A percentile compares a stretch with the other conserved stretches of the same genome.
Evolutionary conservation across 2,113 vertebrate species (phyloP).

Genomic region (Hoplias malabaricus): DNA sequence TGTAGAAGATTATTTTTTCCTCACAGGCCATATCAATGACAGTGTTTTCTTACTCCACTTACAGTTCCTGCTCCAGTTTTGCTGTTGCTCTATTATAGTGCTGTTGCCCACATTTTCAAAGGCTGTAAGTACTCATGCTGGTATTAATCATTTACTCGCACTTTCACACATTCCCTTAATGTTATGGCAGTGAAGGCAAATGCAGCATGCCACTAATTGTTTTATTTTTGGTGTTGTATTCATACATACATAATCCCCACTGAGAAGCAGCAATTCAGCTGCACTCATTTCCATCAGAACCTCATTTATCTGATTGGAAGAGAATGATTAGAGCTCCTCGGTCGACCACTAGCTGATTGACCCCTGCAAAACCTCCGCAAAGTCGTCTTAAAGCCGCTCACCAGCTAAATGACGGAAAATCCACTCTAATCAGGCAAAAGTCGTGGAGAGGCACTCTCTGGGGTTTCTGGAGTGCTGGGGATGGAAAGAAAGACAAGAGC

Average conservation of each 20-base stretch:
- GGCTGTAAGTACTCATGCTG: not conserved
- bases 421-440: slow-evolving; percentile 38
- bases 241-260: slow-evolving; percentile 8
- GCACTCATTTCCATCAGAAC: slow-evolving; percentile 1
- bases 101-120: not conserved
- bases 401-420: slow-evolving; percentile 29
- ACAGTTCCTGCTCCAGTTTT: not conserved
- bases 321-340: slow-evolving; percentile 24
- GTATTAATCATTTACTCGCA: not conserved
- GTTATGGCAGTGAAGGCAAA: not conserved
- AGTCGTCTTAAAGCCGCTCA: slow-evolving; percentile 31
- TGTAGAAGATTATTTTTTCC: not conserved
- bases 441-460: slow-evolving; percentile 26
- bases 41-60: not conserved
- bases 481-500: slow-evolving; percentile 19
- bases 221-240: slow-evolving; percentile 11
- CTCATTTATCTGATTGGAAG: slow-evolving; percentile 34
- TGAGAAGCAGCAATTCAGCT: slow-evolving; percentile 22
- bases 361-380: slow-evolving; percentile 14
- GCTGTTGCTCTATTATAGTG: not conserved
- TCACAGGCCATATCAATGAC: not conserved
- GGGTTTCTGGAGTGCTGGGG: slow-evolving; percentile 25
- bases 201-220: not conserved
- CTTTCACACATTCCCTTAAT: not conserved
- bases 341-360: slow-evolving; percentile 39